Percentiles rank a stretch among this genome's conserved stretches.
Evolutionary conservation across 2,888 invertebrate species (phyloP).

Genomic region (Zelleria hepariella): DNA sequence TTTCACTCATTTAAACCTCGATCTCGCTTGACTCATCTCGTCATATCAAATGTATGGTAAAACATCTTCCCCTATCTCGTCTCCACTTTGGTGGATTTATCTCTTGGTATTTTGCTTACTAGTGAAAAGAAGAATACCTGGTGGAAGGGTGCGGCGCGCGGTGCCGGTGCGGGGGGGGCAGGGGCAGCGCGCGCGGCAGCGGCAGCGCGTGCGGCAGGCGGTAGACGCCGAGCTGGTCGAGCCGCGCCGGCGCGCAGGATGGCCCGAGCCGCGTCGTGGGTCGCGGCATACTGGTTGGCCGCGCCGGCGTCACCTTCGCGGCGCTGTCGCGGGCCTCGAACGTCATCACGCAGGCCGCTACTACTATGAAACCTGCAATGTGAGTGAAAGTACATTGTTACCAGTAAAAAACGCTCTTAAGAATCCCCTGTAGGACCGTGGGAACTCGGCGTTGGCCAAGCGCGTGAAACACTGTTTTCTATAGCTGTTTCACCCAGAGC

Average conservation of each 20-base stretch:
- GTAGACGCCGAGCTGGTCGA: slow-evolving; percentile 79
- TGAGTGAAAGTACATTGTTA: not conserved
- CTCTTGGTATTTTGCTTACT: no score
- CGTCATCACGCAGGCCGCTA: slow-evolving; percentile 98
- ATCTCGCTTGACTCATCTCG: no score
- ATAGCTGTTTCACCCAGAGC: no score
- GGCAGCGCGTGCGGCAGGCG: slow-evolving; percentile 70
- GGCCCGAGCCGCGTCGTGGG: slow-evolving; percentile 62
- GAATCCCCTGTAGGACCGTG: no score
- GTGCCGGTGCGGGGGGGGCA: slow-evolving; percentile 59
- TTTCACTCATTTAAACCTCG: no score
- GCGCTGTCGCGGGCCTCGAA: slow-evolving; percentile 97
- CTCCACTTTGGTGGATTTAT: no score
- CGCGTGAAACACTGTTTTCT: no score
- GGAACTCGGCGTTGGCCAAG: no score
- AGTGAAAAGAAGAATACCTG: no score
- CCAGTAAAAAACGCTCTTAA: no score
- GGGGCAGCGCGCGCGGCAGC: slow-evolving; percentile 55
- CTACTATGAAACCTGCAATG: slow-evolving; percentile 88
- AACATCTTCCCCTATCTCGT: no score
- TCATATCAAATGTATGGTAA: no score
- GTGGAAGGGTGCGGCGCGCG: slow-evolving; percentile 32
- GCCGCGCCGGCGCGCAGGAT: slow-evolving; percentile 66
- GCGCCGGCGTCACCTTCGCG: slow-evolving; percentile 90
- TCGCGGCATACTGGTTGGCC: slow-evolving; percentile 64